Evolutionary conservation across 1,140 invertebrate genomes (phyloP).

Genomic region (Stegodyphus dumicola): DNA sequence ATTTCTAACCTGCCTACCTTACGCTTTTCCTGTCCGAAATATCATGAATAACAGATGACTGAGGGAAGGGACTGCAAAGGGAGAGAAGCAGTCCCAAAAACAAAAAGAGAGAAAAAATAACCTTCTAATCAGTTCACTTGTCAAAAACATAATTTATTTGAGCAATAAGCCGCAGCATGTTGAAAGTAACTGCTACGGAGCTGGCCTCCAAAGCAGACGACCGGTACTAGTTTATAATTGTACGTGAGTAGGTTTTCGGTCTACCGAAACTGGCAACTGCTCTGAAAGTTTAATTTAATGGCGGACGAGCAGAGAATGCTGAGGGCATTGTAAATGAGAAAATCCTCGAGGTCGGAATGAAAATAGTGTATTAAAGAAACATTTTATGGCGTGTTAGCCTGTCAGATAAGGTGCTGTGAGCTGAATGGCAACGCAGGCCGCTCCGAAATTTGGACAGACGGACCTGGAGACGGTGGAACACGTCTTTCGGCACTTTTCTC

Average conservation of each 20-base stretch:
- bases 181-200: background rate
- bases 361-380: conserved; percentile 21
- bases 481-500: conserved; percentile 22
- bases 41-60: conserved; percentile 58
- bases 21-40: conserved; percentile 29
- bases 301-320: conserved; percentile 44
- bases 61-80: background rate
- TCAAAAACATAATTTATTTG: conserved; percentile 58
- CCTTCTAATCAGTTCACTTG: conserved; percentile 59
- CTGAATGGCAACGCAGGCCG: conserved; percentile 10
- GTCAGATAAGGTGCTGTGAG: conserved; percentile 26
- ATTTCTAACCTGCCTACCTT: conserved; percentile 18
- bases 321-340: background rate
- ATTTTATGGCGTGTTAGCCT: conserved; percentile 52
- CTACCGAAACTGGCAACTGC: conserved; percentile 14
- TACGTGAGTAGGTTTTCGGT: conserved; percentile 57
- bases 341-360: background rate
- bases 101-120: conserved; percentile 25
- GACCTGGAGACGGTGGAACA: conserved; percentile 14
- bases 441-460: background rate
- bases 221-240: conserved; percentile 35
- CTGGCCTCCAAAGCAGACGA: background rate
- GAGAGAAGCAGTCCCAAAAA: background rate
- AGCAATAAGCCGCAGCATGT: conserved; percentile 49
- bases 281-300: conserved; percentile 60